phyloP scores from a whole-genome alignment of 1,140 invertebrate species.

The Archivesica marissinica region DNA sequence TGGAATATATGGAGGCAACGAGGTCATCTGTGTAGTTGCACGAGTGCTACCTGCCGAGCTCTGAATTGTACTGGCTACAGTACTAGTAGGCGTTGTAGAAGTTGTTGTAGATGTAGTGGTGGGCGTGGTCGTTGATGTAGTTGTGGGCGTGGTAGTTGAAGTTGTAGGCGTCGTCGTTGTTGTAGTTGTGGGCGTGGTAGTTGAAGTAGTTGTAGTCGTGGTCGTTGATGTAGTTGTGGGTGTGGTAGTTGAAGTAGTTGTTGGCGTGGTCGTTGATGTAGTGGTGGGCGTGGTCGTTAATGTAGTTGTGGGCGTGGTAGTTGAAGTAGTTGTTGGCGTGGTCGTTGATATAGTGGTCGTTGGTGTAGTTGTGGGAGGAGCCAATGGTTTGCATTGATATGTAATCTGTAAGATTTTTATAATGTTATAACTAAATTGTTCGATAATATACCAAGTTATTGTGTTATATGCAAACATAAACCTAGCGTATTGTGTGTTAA shows the following conservation, averaged over 20 bases:
- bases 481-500: too few relatives aligned
- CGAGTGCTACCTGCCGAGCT: not conserved
- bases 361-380: not conserved
- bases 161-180: slow-evolving; percentile 5
- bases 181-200: not conserved
- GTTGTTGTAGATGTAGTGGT: slow-evolving; percentile 5
- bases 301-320: slow-evolving; percentile 7
- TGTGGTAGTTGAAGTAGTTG: not conserved
- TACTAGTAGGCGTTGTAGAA: not conserved
- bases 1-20: slow-evolving; percentile 32
- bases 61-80: not conserved
- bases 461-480: too few relatives aligned
- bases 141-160: not conserved
- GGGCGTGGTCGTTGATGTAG: slow-evolving; percentile 3
- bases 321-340: not conserved
- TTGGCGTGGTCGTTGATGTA: slow-evolving; percentile 6
- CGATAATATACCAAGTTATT: not conserved
- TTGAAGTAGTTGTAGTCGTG: not conserved
- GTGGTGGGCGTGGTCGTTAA: not conserved
- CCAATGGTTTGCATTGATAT: slow-evolving; percentile 42
- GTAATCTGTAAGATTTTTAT: slow-evolving; percentile 32
- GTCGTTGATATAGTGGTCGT: too few relatives aligned
- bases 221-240: not conserved
- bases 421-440: not conserved
- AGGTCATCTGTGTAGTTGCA: not conserved